Evolutionary conservation across 2,888 invertebrate genomes (phyloP).

Genomic region (Dasypogon diadema): DNA sequence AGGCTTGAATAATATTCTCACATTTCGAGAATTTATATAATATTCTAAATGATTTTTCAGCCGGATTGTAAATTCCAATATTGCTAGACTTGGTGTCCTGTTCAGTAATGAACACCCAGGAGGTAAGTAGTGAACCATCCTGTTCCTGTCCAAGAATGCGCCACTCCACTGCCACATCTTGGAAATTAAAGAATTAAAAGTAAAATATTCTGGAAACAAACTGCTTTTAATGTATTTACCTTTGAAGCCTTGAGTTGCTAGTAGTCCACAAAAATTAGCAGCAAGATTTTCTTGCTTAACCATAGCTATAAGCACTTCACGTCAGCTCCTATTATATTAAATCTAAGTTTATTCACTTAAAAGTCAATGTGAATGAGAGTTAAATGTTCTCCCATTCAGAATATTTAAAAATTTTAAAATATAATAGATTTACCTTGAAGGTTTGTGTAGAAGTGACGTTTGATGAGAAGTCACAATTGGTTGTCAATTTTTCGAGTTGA

Average conservation of each 20-base stretch:
- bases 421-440: too few relatives aligned
- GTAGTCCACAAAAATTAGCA: conserved; percentile 67
- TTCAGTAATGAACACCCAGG: conserved; percentile 73
- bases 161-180: conserved; percentile 81
- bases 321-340: too few relatives aligned
- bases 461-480: too few relatives aligned
- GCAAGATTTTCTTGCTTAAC: conserved; percentile 68
- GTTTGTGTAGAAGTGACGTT: too few relatives aligned
- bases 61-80: conserved; percentile 75
- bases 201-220: not conserved
- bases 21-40: conserved; percentile 75
- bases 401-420: too few relatives aligned
- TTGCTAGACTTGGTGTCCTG: conserved; percentile 65
- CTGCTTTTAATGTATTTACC: conserved; percentile 61
- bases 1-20: conserved; percentile 82
- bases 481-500: too few relatives aligned
- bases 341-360: too few relatives aligned
- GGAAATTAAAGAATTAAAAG: conserved; percentile 57
- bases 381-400: too few relatives aligned
- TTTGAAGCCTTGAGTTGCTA: conserved; percentile 65
- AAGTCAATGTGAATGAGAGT: too few relatives aligned
- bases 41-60: conserved; percentile 72
- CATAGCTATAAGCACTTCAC: conserved; percentile 59
- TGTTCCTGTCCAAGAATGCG: conserved; percentile 84
- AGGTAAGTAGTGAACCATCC: conserved; percentile 79